phyloP scores from a whole-genome alignment of 37 sponge, comb jelly and placozoan species.

The Crambe crambe region DNA sequence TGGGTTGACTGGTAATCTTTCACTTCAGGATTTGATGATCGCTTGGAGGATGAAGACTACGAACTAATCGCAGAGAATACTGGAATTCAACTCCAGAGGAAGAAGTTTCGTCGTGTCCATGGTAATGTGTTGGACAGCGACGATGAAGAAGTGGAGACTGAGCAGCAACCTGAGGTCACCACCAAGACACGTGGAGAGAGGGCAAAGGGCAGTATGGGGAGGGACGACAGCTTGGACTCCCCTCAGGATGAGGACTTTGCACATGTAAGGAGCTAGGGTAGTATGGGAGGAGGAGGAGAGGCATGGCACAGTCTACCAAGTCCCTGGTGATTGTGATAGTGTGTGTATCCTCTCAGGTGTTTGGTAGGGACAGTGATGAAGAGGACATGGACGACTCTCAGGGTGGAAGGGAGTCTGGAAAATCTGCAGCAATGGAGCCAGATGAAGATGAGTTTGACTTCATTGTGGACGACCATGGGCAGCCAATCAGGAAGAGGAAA shows the following conservation, averaged over 20 bases:
- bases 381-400: conserved; percentile 31
- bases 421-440: background rate
- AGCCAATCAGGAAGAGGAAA: conserved; percentile 62
- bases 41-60: conserved; percentile 63
- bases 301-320: background rate
- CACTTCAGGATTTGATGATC: conserved; percentile 29
- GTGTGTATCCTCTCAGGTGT: too few species aligned
- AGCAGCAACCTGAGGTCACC: background rate
- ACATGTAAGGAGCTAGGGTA: conserved; percentile 13
- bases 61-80: conserved; percentile 64
- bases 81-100: conserved; percentile 52
- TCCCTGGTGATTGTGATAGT: too few species aligned
- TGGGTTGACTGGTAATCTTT: too few species aligned
- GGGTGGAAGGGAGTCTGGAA: background rate
- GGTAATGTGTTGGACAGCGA: conserved; percentile 55
- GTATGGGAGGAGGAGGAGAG: too few species aligned
- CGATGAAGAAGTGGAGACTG: conserved; percentile 59
- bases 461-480: conserved; percentile 90
- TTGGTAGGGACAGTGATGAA: conserved; percentile 71
- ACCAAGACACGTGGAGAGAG: background rate
- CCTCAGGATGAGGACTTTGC: background rate
- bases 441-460: conserved; percentile 59
- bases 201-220: background rate
- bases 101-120: conserved; percentile 67
- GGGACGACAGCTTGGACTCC: background rate